Conservation (phyloP, 1,140 invertebrate genomes). For the Tetraneura akinire region DNA sequence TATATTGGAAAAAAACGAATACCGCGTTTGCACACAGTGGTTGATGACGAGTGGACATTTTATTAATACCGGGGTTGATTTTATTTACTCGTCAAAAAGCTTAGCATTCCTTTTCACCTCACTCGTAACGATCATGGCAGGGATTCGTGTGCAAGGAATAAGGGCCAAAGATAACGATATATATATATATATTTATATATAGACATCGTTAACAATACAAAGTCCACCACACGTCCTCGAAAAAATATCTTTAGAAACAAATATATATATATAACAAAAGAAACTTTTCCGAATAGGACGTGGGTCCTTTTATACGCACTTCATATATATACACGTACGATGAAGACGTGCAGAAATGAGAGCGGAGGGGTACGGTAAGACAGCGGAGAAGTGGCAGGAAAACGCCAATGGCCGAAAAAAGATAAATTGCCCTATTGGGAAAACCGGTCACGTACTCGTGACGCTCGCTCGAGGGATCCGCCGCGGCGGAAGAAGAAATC, state of each 20-base stretch:
- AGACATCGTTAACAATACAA: conserved; percentile 23
- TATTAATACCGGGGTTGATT: conserved; percentile 16
- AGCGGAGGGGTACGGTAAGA: neutral
- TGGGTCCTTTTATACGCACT: neutral
- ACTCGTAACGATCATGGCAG: neutral
- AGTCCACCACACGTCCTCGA: conserved; percentile 23
- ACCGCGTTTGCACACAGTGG: neutral
- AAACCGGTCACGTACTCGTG: conserved; percentile 46
- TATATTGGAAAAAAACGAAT: neutral
- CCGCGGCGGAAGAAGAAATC: neutral
- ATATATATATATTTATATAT: neutral
- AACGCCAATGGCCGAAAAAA: conserved; percentile 26
- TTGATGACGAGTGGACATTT: conserved; percentile 7
- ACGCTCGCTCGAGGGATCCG: neutral
- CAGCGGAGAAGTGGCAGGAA: neutral
- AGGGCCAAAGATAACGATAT: neutral
- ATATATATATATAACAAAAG: neutral
- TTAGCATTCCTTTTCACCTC: neutral
- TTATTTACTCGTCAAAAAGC: conserved; percentile 36
- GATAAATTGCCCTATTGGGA: conserved; percentile 45
- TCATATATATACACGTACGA: neutral
- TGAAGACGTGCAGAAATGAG: neutral
- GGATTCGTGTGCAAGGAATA: neutral
- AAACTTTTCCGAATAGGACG: neutral
- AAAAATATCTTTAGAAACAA: conserved; percentile 1